Evolutionary conservation across 2,888 invertebrate genomes (phyloP).

Genomic region (Eumacrocentrus americanus): DNA sequence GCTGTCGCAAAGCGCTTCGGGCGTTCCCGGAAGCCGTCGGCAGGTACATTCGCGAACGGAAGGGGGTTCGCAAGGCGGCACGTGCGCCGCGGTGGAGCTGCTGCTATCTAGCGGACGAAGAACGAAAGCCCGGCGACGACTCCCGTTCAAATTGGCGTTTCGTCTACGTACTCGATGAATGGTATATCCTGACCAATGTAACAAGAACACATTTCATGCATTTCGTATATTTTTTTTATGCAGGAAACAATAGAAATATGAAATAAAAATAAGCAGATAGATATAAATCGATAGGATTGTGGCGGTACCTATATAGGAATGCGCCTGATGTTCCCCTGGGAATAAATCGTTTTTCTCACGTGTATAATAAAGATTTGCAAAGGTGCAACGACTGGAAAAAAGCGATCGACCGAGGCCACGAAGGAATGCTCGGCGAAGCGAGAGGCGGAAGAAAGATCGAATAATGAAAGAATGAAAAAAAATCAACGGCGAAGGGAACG

Average conservation of each 20-base stretch:
- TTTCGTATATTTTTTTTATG: no score
- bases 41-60: constrained; percentile 20
- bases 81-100: constrained; percentile 41
- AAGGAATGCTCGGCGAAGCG: constrained; percentile 17
- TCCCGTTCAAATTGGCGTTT: constrained; percentile 23
- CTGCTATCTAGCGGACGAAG: constrained; percentile 43
- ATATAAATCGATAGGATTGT: no score
- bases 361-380: constrained; percentile 17
- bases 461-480: constrained; percentile 16
- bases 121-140: constrained; percentile 8
- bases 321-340: no score
- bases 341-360: no score
- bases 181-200: constrained; percentile 6
- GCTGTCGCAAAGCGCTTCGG: constrained; percentile 45
- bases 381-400: constrained; percentile 22
- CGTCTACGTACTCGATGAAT: constrained; percentile 24
- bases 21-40: constrained; percentile 42
- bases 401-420: constrained; percentile 17
- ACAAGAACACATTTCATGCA: no score
- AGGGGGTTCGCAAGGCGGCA: constrained; percentile 28
- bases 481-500: constrained; percentile 10
- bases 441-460: constrained; percentile 1
- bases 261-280: no score
- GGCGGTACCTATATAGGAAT: no score
- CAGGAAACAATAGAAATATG: no score